Evolutionary conservation across 2,113 vertebrate species (phyloP), one percentile per base, ranked within the genome.

Genomic region (Colinus virginianus): DNA sequence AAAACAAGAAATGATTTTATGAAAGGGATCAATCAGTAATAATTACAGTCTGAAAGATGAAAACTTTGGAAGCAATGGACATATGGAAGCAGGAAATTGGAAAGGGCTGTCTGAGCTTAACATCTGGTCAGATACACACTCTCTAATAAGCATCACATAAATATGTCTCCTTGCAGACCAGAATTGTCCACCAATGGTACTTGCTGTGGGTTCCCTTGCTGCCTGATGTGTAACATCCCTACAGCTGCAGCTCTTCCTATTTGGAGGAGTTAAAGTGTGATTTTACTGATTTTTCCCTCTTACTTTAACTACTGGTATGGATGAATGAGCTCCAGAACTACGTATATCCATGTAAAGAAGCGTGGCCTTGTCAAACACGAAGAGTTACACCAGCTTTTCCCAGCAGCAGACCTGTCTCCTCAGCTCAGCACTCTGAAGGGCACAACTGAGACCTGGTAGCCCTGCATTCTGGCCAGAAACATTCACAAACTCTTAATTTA

Each of bases 311-410:
- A 7, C 9, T 68, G 42, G 8, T 49, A 19, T 14, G 40, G 53
- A 25, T 36, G 46, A 53, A 19, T 4, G 26, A 84, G 42, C 5
- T 69, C 30, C 61, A 46, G 42, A 74, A 34, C 16, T 23, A 17
- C 6, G 20, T 4, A 38, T 51, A 53, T 51, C 13, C 36, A 11
- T 67, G 12, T 48, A 22, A 56, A 5, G 12, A 34, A 28, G 6
- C 3, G 4, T 9, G 62, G 22, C 36, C 28, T 53, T 8, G 0
- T 25, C 0, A 1, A 48, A 8, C 36, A 70, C 20, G 61, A 36
- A 9, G 45, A 40, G 9, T n/a, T 28, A 21, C 20, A 36, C 7
- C 8, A 1, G 34, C 23, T 55, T 38, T 32, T 25, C 19, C 82
- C 85, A 78, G 62, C 4, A 46, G 34, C 0, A 61, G 58, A 64